phyloP scores from a whole-genome alignment of 2,888 invertebrate species.

The Parnassius glacialis region DNA sequence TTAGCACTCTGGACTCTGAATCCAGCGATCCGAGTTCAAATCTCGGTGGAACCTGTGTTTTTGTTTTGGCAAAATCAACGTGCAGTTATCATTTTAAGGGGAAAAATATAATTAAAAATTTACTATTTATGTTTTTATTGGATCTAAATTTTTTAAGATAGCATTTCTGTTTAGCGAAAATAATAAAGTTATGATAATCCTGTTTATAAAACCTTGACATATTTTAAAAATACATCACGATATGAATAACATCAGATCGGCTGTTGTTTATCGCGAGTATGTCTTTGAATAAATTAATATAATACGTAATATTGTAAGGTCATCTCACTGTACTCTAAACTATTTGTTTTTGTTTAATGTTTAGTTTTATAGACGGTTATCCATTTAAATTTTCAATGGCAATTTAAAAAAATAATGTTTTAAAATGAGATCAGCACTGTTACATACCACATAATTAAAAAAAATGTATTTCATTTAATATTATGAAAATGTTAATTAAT shows the following conservation, averaged over 20 bases:
- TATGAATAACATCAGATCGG: neutral
- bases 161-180: neutral
- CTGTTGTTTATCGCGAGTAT: neutral
- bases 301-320: neutral
- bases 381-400: too few species aligned
- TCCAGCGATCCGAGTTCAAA: conserved; percentile 91
- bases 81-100: too few species aligned
- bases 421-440: too few species aligned
- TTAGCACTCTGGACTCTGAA: conserved; percentile 91
- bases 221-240: conserved; percentile 10
- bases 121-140: neutral
- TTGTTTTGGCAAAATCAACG: conserved; percentile 10
- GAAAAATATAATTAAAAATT: neutral
- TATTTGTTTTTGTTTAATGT: too few species aligned
- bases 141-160: neutral
- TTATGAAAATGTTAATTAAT: too few species aligned
- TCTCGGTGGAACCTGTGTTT: conserved; percentile 85
- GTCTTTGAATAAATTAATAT: neutral
- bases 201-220: conserved; percentile 16
- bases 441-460: too few species aligned
- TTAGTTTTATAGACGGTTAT: too few species aligned
- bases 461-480: too few species aligned
- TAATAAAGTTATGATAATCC: conserved; percentile 1
- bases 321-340: too few species aligned
- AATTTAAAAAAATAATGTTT: too few species aligned